Percentiles rank a stretch among this genome's conserved stretches.
These are phyloP conservation scores for Serripes groenlandicus DNA, from an alignment of 2,888 invertebrate genomes.

Conservation along the genomic window DNA sequence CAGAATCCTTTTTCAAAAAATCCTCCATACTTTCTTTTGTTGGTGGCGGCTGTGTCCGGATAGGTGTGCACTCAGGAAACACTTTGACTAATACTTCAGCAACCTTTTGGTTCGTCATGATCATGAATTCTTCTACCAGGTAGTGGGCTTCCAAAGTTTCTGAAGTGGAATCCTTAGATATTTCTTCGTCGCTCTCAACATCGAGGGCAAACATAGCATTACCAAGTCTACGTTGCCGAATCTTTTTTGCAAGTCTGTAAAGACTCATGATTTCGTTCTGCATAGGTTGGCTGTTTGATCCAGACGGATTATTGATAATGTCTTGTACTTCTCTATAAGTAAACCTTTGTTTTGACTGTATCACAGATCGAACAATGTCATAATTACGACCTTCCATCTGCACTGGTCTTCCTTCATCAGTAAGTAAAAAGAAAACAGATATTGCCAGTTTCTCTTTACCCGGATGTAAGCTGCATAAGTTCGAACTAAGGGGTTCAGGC, in stretches of 20 bases:
- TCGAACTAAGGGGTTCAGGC: constrained; percentile 73
- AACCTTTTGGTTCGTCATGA: constrained; percentile 63
- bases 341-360: constrained; percentile 61
- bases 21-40: constrained; percentile 49
- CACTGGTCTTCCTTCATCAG: constrained; percentile 54
- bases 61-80: constrained; percentile 58
- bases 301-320: constrained; percentile 52
- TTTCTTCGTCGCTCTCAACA: constrained; percentile 49
- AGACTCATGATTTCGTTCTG: constrained; percentile 37
- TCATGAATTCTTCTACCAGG: constrained; percentile 71
- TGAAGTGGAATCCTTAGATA: constrained; percentile 23
- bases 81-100: constrained; percentile 44
- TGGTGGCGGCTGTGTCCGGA: constrained; percentile 68
- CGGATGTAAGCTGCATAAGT: constrained; percentile 70
- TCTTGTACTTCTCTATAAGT: constrained; percentile 71
- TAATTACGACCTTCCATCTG: constrained; percentile 45
- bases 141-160: constrained; percentile 64
- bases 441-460: constrained; percentile 66
- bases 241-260: constrained; percentile 44
- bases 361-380: constrained; percentile 47
- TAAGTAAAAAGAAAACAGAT: constrained; percentile 70
- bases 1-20: constrained; percentile 48
- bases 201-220: constrained; percentile 60
- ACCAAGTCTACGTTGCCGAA: constrained; percentile 56
- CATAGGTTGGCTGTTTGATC: constrained; percentile 2